Evolutionary conservation across 1,140 invertebrate species (phyloP).

Genomic region (Drosophila repletoides): DNA sequence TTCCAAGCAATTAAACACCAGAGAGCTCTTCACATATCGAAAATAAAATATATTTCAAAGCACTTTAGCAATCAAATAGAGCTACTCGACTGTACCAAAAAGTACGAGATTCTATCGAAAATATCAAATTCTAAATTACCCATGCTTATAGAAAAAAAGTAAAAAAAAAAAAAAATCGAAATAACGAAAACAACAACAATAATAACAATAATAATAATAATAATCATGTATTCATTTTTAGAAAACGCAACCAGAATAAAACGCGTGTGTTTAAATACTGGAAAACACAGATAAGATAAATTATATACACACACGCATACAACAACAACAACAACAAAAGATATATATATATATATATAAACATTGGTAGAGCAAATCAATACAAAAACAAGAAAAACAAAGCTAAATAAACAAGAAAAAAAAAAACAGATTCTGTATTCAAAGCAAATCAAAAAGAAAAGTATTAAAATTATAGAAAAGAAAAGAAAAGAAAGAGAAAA

Average conservation of each 20-base stretch:
- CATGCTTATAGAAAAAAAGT: conserved; percentile 58
- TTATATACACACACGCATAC: conserved; percentile 45
- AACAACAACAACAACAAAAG: conserved; percentile 21
- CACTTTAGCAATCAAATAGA: conserved; percentile 15
- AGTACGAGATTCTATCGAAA: neutral
- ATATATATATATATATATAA: conserved; percentile 37
- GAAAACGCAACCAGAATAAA: conserved; percentile 44
- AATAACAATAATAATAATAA: conserved; percentile 43
- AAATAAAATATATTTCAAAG: conserved; percentile 21
- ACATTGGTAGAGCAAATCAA: conserved; percentile 46
- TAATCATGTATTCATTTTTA: conserved; percentile 52
- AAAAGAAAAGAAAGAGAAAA: conserved; percentile 33
- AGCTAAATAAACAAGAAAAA: conserved; percentile 18
- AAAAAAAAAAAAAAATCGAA: no score
- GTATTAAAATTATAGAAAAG: conserved; percentile 16
- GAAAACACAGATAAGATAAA: conserved; percentile 77
- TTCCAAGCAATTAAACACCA: conserved; percentile 61
- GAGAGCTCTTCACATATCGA: conserved; percentile 9
- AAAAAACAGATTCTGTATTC: no score
- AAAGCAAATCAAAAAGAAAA: conserved; percentile 30
- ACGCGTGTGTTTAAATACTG: conserved; percentile 74
- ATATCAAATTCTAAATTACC: conserved; percentile 43
- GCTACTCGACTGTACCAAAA: conserved; percentile 7
- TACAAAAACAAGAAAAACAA: conserved; percentile 28
- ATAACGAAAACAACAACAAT: conserved; percentile 18